phyloP scores from a whole-genome alignment of 37 sponge, comb jelly and placozoan species.

The Eunapius fragilis region DNA sequence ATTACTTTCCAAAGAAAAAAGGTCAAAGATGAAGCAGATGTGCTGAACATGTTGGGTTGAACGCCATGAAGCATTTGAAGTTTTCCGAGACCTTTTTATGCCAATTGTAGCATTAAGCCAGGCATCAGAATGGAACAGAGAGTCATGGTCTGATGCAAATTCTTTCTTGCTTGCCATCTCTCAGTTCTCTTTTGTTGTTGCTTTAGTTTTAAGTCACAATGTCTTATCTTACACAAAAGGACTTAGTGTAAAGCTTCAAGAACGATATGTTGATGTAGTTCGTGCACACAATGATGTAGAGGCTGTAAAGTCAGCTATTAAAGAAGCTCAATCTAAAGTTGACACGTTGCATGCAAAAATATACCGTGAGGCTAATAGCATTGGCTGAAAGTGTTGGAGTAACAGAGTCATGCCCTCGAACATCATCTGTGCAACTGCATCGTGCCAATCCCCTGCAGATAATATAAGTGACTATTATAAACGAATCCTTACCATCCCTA shows the following conservation, averaged over 20 bases:
- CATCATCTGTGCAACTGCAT: constrained; percentile 38
- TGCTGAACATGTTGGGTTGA: constrained; percentile 51
- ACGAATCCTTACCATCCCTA: constrained; percentile 44
- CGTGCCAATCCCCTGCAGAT: constrained; percentile 25
- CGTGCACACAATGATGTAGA: constrained; percentile 57
- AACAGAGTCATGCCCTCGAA: constrained; percentile 29
- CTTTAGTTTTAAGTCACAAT: constrained; percentile 44
- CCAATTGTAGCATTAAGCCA: constrained; percentile 13
- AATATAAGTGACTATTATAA: constrained; percentile 25
- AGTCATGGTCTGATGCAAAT: constrained; percentile 67
- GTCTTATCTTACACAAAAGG: constrained; percentile 61
- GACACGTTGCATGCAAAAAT: constrained; percentile 33
- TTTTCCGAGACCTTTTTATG: constrained; percentile 37
- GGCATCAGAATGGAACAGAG: constrained; percentile 54
- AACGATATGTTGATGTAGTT: constrained; percentile 51
- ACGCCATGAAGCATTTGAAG: constrained; percentile 59
- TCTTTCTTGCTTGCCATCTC: constrained; percentile 44
- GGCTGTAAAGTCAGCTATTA: constrained; percentile 29
- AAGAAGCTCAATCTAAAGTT: constrained; percentile 18
- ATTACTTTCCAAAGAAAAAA: neutral
- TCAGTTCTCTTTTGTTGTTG: constrained; percentile 57
- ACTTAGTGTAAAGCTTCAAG: constrained; percentile 67
- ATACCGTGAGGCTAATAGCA: constrained; percentile 18
- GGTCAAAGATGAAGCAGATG: constrained; percentile 16
- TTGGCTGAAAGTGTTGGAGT: constrained; percentile 17